Base-by-base conservation (phyloP, 2,113 vertebrate species). In the Eleginops maclovinus region DNA sequence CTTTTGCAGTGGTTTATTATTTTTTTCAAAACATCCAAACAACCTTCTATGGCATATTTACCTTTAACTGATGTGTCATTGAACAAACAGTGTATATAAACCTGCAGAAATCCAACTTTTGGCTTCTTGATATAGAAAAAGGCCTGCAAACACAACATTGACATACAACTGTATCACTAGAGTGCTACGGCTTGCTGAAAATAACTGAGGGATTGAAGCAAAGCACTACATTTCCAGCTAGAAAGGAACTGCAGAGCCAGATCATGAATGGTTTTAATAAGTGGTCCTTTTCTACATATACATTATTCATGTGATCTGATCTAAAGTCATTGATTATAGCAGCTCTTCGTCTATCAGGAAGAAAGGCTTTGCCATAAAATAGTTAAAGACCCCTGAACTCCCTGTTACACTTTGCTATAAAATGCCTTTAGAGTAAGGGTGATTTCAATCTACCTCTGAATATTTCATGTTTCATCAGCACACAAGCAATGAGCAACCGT, bases 401-500 rank as follows among this genome's bases (percentile, higher is more conserved):
- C 13, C 4, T 1, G 16, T 51, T 54, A 51, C 44, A 36, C 50
- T 81, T 69, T 50, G 62, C 72, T 80, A 63, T 87, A 73, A 92
- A 76, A 61, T 64, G 70, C 53, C 31, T 69, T 84, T 58, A 53
- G 59, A 81, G 72, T 87, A 77, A 86, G 86, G 75, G 60, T 60
- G 72, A 68, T 84, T 87, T 91, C 51, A 89, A 82, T 88, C 72
- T 72, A 36, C 36, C 63, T 73, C 76, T 89, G 82, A 93, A 91
- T 88, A 83, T 85, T 90, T 92, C 81, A 93, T 93, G 78, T 80
- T 79, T 81, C 49, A 76, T 87, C 70, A 64, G 77, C 55, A 46
- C 63, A 79, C 77, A 77, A 75, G 61, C 72, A 66, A 84, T 81
- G 79, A 81, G 75, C 67, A 62, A 11, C 77, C 21, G 50, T 53